Conservation (phyloP, 2,113 vertebrate genomes). For the Pipa parva region DNA sequence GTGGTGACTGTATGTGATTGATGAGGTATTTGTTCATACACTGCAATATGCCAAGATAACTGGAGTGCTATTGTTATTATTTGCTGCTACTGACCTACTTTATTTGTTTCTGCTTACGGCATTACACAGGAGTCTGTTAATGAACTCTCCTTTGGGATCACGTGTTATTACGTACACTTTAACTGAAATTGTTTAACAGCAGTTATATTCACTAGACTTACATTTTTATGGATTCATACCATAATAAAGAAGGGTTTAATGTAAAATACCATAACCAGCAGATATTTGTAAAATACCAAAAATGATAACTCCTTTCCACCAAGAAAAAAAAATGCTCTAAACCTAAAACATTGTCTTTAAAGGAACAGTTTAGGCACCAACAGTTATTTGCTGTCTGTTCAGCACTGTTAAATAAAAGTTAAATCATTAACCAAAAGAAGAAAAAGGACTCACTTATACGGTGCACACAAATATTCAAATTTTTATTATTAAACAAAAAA, state of each 20-base stretch:
- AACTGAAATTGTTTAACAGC: conserved; percentile 6
- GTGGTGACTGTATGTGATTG: conserved; percentile 17
- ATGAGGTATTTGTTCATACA: conserved; percentile 18
- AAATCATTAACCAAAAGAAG: too few species aligned
- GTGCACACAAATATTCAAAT: too few species aligned
- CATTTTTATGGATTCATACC: not conserved
- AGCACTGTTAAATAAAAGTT: too few species aligned
- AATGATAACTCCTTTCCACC: not conserved
- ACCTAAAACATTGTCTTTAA: too few species aligned
- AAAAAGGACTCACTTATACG: too few species aligned
- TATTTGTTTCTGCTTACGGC: conserved; percentile 14
- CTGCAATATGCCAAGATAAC: conserved; percentile 1
- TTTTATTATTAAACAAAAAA: too few species aligned
- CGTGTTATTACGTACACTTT: conserved; percentile 15
- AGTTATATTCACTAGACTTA: not conserved
- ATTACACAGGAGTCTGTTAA: conserved; percentile 3
- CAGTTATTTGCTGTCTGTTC: not conserved
- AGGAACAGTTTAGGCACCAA: not conserved
- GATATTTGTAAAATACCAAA: not conserved
- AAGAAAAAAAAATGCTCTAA: not conserved
- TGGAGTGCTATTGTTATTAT: conserved; percentile 20
- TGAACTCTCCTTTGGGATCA: conserved; percentile 8
- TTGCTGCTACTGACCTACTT: conserved; percentile 21
- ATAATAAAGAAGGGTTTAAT: too few species aligned
- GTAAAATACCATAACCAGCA: not conserved